These are phyloP conservation scores for Malurus melanocephalus DNA, from an alignment of 2,113 vertebrate species.

Conservation along the genomic window DNA sequence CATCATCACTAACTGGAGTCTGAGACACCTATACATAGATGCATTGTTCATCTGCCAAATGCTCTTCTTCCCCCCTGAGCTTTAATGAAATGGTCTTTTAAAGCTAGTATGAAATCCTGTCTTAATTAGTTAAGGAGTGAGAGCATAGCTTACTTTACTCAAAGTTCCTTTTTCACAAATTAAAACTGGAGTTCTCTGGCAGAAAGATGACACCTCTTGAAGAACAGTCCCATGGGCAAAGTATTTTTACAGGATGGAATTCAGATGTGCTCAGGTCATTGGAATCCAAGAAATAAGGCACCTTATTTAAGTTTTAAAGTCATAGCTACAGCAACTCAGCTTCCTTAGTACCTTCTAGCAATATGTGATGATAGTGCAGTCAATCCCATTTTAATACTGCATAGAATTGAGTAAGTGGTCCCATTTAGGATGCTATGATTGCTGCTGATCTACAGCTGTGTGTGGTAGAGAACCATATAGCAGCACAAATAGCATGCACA, in stretches of 20 bases:
- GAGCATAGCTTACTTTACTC: background rate
- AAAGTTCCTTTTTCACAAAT: background rate
- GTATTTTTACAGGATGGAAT: background rate
- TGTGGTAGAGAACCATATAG: background rate
- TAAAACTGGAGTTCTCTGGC: background rate
- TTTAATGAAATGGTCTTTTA: background rate
- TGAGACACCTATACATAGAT: background rate
- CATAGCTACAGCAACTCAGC: background rate
- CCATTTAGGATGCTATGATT: background rate
- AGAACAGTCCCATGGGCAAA: background rate
- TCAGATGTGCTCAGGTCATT: background rate
- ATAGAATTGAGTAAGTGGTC: background rate
- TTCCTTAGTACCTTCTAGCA: background rate
- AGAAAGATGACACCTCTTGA: background rate
- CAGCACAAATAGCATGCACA: accelerated
- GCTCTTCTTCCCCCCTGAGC: background rate
- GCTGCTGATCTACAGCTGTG: background rate
- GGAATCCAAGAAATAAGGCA: background rate
- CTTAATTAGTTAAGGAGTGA: background rate
- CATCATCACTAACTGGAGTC: background rate
- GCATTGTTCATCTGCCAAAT: background rate
- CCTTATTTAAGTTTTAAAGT: background rate
- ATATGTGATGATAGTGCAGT: background rate
- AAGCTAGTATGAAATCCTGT: background rate
- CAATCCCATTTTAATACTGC: background rate